Evolutionary conservation across 2,113 vertebrate species (phyloP).

Genomic region (Oriolus oriolus): DNA sequence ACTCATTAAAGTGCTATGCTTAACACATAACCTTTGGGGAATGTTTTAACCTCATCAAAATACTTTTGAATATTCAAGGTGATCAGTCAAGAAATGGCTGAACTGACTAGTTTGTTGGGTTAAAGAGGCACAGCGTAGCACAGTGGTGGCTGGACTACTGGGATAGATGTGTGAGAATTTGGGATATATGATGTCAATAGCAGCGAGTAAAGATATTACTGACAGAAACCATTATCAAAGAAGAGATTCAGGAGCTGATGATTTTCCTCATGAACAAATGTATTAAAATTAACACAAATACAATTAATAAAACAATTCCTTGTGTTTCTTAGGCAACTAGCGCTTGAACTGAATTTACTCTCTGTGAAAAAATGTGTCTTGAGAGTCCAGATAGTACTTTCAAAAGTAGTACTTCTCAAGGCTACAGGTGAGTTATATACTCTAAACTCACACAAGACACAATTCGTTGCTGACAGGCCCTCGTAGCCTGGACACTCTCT

Average conservation of each 20-base stretch:
- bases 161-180: background rate
- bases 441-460: background rate
- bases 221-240: background rate
- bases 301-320: background rate
- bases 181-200: background rate
- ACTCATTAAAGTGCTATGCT: background rate
- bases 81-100: background rate
- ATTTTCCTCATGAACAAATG: background rate
- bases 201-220: background rate
- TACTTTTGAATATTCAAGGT: background rate
- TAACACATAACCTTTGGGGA: background rate
- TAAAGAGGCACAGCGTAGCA: background rate
- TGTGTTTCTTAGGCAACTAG: background rate
- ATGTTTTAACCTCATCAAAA: background rate
- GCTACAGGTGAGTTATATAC: background rate
- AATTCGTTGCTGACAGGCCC: background rate
- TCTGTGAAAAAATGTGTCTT: background rate
- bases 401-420: background rate
- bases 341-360: background rate
- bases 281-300: background rate
- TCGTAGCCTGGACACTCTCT: background rate
- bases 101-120: background rate
- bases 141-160: background rate
- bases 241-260: background rate
- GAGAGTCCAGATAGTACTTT: background rate